phyloP scores from a whole-genome alignment of 2,113 vertebrate species.

The Chionodraco myersi region DNA sequence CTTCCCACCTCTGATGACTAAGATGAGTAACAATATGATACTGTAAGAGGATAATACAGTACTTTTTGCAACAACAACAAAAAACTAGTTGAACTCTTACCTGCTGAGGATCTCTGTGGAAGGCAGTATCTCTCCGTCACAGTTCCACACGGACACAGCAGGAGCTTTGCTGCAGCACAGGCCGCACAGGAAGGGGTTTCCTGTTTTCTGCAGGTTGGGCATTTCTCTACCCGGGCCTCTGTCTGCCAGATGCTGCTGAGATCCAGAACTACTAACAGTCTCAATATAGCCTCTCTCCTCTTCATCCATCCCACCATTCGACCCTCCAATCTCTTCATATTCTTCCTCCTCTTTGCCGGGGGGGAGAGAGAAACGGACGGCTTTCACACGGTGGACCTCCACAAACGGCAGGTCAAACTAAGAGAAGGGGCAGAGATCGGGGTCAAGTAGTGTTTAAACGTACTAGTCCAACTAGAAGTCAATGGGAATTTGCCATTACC shows the following conservation, averaged over 20 bases:
- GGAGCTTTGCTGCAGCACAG: slow-evolving; percentile 73
- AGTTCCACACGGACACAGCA: slow-evolving; percentile 84
- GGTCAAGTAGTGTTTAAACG: background rate
- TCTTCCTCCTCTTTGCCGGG: slow-evolving; percentile 53
- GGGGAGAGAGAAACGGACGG: slow-evolving; percentile 78
- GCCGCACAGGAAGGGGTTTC: slow-evolving; percentile 63
- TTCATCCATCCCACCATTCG: slow-evolving; percentile 1
- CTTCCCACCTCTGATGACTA: background rate
- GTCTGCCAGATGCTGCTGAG: slow-evolving; percentile 67
- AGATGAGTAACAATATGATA: background rate
- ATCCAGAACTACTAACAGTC: slow-evolving; percentile 54
- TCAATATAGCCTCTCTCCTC: slow-evolving; percentile 31
- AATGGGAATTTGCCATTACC: slow-evolving; percentile 59
- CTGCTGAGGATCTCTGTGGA: slow-evolving; percentile 79
- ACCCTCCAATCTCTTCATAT: slow-evolving; percentile 32
- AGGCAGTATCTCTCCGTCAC: slow-evolving; percentile 85
- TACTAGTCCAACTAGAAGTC: background rate
- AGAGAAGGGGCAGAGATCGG: background rate
- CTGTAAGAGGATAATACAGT: background rate
- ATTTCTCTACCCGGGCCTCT: slow-evolving; percentile 6
- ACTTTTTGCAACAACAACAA: background rate
- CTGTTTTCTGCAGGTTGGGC: slow-evolving; percentile 34
- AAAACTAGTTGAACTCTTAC: slow-evolving; percentile 52
- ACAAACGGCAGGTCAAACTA: slow-evolving; percentile 89
- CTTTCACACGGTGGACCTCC: slow-evolving; percentile 86